Conservation (phyloP, 2,113 vertebrate genomes). For the Cryptotis parvus region DNA sequence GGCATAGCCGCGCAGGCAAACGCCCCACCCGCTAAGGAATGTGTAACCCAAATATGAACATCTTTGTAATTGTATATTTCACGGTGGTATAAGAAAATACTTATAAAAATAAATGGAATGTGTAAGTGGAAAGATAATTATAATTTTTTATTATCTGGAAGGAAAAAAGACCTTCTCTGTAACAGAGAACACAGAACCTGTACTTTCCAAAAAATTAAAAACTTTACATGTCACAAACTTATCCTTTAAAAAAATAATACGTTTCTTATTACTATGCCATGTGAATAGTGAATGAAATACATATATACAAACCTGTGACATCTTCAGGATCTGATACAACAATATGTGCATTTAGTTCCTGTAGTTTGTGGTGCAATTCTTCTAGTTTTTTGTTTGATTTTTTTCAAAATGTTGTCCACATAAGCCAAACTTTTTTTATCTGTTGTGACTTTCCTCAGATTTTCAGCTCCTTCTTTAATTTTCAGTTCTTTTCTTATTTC, state of each 20-base stretch:
- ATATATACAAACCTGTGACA: constrained; percentile 94
- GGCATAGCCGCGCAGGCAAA: too few relatives aligned
- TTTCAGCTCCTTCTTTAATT: constrained; percentile 99
- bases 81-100: too few relatives aligned
- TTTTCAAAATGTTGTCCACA: constrained; percentile 99
- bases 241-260: too few relatives aligned
- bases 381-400: constrained; percentile 99
- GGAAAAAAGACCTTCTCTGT: too few relatives aligned
- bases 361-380: constrained; percentile 97
- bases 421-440: constrained; percentile 99
- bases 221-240: too few relatives aligned
- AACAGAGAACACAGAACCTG: too few relatives aligned
- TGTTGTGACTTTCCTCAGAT: constrained; percentile 97
- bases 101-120: too few relatives aligned
- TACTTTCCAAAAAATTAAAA: too few relatives aligned
- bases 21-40: too few relatives aligned
- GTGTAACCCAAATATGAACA: too few relatives aligned
- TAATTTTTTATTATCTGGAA: constrained; percentile 30
- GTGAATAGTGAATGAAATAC: constrained; percentile 37
- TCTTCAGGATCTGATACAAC: constrained; percentile 98
- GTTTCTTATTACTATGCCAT: constrained; percentile 22
- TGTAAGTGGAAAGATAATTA: not conserved
- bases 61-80: too few relatives aligned
- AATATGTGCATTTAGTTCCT: constrained; percentile 98
- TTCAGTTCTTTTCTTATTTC: constrained; percentile 99